Conservation (phyloP, 1,140 invertebrate species). For the Aphelenchoides fujianensis region DNA sequence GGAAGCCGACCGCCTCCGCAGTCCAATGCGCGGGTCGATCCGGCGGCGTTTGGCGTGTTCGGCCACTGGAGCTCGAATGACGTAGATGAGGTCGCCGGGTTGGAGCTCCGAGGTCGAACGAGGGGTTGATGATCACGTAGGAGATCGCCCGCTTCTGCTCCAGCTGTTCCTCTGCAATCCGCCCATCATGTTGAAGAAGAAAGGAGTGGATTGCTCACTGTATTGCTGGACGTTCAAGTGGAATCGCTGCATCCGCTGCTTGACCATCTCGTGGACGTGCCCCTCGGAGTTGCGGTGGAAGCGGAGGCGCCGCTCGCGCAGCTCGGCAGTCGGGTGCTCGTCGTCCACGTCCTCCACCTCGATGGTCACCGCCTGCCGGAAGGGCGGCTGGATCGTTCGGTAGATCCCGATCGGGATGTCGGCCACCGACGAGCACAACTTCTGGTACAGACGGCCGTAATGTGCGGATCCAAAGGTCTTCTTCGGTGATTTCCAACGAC, state of each 20-base stretch:
- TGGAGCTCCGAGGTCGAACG: conserved; percentile 91
- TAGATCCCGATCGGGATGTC: conserved; percentile 98
- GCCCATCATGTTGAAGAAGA: no score
- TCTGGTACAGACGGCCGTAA: conserved; percentile 92
- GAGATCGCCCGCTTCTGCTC: conserved; percentile 86
- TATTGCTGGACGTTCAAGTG: conserved; percentile 83
- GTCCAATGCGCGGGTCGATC: conserved; percentile 7
- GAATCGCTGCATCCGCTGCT: conserved; percentile 85
- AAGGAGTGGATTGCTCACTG: conserved; percentile 53
- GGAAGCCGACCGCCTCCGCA: not conserved
- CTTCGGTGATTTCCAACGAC: conserved; percentile 90
- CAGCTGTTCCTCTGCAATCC: conserved; percentile 76
- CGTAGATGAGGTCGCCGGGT: conserved; percentile 90
- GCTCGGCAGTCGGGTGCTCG: conserved; percentile 6
- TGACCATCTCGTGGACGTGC: conserved; percentile 74
- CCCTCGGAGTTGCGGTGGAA: conserved; percentile 18
- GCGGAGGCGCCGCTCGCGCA: not conserved
- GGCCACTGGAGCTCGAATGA: conserved; percentile 5
- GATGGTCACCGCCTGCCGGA: conserved; percentile 62
- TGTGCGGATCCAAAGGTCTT: conserved; percentile 97
- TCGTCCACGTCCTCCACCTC: conserved; percentile 26
- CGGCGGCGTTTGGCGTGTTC: conserved; percentile 5
- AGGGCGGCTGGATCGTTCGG: conserved; percentile 75
- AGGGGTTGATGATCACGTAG: conserved; percentile 97
- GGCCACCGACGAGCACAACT: conserved; percentile 94